Base-by-base conservation (phyloP, 2,888 invertebrate species). In the Stenichneumon culpator region DNA sequence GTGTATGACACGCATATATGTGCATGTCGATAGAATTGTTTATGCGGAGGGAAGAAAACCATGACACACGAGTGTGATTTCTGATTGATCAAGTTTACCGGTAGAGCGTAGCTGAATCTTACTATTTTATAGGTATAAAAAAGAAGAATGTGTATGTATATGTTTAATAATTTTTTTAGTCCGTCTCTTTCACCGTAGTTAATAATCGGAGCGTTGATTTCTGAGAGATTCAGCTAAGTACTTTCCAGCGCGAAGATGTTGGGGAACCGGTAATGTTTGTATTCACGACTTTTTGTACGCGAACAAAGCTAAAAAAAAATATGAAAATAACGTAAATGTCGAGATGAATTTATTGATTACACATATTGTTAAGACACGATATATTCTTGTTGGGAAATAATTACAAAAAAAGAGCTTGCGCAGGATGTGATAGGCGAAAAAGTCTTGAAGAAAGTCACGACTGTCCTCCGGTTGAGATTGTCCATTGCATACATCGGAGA, bases 51-150 rank as follows among this genome's bases (percentile, higher is more conserved):
- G 72, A 78, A 65, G 54, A 77, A 75, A 83, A 83, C 86, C 86
- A 87, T 87, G 86, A 87, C 86, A 87, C 85, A 79, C 74, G 80
- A 75, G 81, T 74, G 79, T 83, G 81, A 74, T 84, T 82, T 86
- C 81, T 75, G 82, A 86, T 81, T 79, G 77, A 79, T 69, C 79
- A 72, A 79, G 54, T 75, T 77, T 82, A 85, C 79, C 68, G 74
- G 63, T 83, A 65, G 74, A 82, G 67, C 69, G 67, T 83, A 82
- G 79, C 67, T 75, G 85, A 79, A 82, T 87, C 83, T 83, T 85
- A 74, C 81, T 85, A 85, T 80, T 86, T 79, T 85, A 39, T 74
- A 82, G 74, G 75, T 25, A 16, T n/a, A 63, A 68, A 83, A 73
- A 68, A 78, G 19, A 69, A 77, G 39, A 44, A 50, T 81, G 78